Percentiles rank a stretch among this genome's conserved stretches.
Conservation (phyloP, 2,888 invertebrate species). For the Drosophila flavopinicola region DNA sequence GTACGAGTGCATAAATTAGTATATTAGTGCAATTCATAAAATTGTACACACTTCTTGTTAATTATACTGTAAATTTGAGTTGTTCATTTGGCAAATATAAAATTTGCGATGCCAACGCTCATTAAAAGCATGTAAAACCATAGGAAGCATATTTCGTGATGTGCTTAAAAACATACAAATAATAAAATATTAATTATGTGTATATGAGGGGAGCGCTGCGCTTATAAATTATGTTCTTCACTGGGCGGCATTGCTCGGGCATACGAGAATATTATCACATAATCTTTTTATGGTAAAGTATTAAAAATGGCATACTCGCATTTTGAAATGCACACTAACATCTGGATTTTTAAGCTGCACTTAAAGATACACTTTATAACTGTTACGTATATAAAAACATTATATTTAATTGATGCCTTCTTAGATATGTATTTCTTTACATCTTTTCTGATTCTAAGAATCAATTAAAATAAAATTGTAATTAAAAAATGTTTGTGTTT, state of each 20-base stretch:
- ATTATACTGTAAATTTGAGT: slow-evolving; percentile 56
- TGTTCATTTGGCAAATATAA: slow-evolving; percentile 48
- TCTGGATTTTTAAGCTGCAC: background rate
- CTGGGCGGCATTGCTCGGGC: background rate
- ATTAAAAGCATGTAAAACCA: slow-evolving; percentile 65
- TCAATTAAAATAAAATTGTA: too few species aligned
- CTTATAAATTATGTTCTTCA: background rate
- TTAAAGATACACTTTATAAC: background rate
- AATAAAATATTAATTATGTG: slow-evolving; percentile 14
- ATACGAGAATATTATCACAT: slow-evolving; percentile 1
- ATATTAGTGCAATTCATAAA: slow-evolving; percentile 33
- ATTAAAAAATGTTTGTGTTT: too few species aligned
- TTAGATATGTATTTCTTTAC: background rate
- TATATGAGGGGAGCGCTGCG: background rate
- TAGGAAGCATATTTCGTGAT: slow-evolving; percentile 42
- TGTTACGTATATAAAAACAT: background rate
- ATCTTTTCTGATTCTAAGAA: too few species aligned
- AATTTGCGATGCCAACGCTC: slow-evolving; percentile 40
- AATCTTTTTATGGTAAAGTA: background rate
- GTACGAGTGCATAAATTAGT: slow-evolving; percentile 15
- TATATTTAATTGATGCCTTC: background rate
- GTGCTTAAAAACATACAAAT: slow-evolving; percentile 37
- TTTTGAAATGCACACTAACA: slow-evolving; percentile 4
- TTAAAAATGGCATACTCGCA: background rate
- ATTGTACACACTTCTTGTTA: slow-evolving; percentile 39